phyloP scores from a whole-genome alignment of 2,888 invertebrate genomes.

The Platycnemis pennipes region DNA sequence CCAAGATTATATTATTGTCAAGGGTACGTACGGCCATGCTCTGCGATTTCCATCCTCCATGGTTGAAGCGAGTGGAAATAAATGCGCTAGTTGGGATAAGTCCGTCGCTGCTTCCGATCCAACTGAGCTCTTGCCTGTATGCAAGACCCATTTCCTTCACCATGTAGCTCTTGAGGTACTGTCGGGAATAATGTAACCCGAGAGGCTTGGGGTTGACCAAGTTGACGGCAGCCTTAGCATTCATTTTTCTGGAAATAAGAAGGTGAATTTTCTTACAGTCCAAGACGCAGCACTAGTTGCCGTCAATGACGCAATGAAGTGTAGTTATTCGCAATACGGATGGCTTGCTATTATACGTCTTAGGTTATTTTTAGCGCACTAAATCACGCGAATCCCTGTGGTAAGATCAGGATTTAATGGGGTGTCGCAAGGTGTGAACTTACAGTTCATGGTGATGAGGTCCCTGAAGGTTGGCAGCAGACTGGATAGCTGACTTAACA shows the following conservation, averaged over 20 bases:
- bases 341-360: no score
- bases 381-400: no score
- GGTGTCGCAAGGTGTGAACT: no score
- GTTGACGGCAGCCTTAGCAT: slow-evolving; percentile 78
- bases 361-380: no score
- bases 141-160: slow-evolving; percentile 78
- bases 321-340: no score
- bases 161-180: slow-evolving; percentile 72
- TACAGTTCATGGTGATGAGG: slow-evolving; percentile 80
- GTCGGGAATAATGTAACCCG: slow-evolving; percentile 73
- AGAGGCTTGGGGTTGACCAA: slow-evolving; percentile 77
- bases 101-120: slow-evolving; percentile 82
- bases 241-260: slow-evolving; percentile 76
- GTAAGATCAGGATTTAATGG: no score
- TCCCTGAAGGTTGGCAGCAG: slow-evolving; percentile 80
- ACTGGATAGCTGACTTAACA: slow-evolving; percentile 84
- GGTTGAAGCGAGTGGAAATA: slow-evolving; percentile 74
- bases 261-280: no score
- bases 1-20: no score
- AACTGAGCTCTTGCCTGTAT: slow-evolving; percentile 78
- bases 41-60: slow-evolving; percentile 77
- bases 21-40: slow-evolving; percentile 73
- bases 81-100: slow-evolving; percentile 80
- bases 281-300: no score
- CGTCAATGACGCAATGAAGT: no score